These are phyloP conservation scores for Synanthedon tipuliformis DNA, from an alignment of 2,888 invertebrate species.

Conservation along the genomic window DNA sequence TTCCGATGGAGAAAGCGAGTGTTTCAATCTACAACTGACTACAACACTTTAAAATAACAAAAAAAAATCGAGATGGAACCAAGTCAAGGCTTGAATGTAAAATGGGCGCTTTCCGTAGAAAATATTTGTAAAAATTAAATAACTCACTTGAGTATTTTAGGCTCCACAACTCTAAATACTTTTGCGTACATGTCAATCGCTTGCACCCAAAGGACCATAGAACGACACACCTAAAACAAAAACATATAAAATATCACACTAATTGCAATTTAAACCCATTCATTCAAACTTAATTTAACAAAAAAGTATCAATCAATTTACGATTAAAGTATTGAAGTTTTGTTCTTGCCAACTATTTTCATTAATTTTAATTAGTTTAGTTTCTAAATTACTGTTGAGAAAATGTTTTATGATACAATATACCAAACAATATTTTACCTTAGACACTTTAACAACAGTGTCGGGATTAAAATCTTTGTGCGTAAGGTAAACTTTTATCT, in stretches of 20 bases:
- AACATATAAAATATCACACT: not conserved
- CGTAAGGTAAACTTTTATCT: conserved; percentile 84
- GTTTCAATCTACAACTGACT: too few species aligned
- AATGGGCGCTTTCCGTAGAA: not conserved
- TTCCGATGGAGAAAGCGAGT: too few species aligned
- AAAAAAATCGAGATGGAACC: not conserved
- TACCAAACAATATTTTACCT: conserved; percentile 20
- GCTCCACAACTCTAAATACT: conserved; percentile 88
- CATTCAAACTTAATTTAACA: too few species aligned
- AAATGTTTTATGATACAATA: not conserved
- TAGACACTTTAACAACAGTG: conserved; percentile 79
- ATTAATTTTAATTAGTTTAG: too few species aligned
- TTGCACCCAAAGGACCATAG: conserved; percentile 92
- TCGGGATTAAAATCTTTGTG: conserved; percentile 89
- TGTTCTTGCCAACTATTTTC: too few species aligned
- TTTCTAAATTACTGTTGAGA: too few species aligned
- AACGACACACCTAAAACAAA: conserved; percentile 81
- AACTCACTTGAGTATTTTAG: conserved; percentile 82
- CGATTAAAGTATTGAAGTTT: too few species aligned
- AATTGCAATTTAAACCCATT: too few species aligned
- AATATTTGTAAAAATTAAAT: conserved; percentile 7
- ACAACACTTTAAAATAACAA: not conserved
- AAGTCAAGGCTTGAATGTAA: not conserved
- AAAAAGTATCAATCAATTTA: too few species aligned
- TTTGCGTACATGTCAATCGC: conserved; percentile 91